Evolutionary conservation across 2,797 vertebrate species (phyloP).

Genomic region (Falco naumanni): DNA sequence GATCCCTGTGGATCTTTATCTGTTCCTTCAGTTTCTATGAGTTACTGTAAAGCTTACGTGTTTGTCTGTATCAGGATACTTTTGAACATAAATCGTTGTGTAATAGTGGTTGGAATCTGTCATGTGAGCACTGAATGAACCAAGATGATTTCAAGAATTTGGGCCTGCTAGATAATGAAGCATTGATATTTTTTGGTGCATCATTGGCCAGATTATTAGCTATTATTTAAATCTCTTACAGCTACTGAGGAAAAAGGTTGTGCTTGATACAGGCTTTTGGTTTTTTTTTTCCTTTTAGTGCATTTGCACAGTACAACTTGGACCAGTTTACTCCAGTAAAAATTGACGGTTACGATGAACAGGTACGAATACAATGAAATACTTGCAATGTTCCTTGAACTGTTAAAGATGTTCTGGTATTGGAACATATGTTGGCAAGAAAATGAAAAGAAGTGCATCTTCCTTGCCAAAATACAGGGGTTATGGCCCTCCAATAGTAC

Average conservation of each 20-base stretch:
- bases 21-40: background rate
- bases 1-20: background rate
- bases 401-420: background rate
- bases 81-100: background rate
- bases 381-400: background rate
- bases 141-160: background rate
- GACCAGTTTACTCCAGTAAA: conserved; percentile 98
- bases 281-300: conserved; percentile 76
- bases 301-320: conserved; percentile 98
- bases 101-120: background rate
- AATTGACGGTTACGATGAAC: conserved; percentile 92
- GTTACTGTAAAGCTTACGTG: background rate
- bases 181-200: background rate
- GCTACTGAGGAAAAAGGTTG: background rate
- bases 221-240: background rate
- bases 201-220: background rate
- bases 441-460: background rate
- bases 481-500: background rate
- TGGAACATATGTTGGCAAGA: background rate
- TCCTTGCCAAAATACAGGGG: background rate
- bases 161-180: background rate
- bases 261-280: background rate
- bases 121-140: background rate
- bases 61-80: background rate
- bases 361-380: conserved; percentile 79